Conservation (phyloP, 2,888 invertebrate genomes). For the Alentia gelatinosa region DNA sequence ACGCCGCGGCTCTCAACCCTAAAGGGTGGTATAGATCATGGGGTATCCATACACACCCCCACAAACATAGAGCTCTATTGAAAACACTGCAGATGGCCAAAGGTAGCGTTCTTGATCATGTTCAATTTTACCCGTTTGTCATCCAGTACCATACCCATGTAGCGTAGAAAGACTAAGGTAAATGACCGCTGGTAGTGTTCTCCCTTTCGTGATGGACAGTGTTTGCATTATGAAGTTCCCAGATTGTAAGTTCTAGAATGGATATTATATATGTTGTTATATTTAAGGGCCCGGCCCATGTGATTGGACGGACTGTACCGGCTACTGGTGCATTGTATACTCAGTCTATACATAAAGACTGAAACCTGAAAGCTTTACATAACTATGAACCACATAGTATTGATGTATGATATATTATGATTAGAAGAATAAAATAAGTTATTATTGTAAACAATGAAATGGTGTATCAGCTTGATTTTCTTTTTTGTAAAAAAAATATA, state of each 20-base stretch:
- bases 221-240: constrained; percentile 40
- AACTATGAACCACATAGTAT: constrained; percentile 53
- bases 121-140: constrained; percentile 13
- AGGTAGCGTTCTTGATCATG: neutral
- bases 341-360: constrained; percentile 24
- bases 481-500: constrained; percentile 11
- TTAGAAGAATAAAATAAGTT: constrained; percentile 46
- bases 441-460: constrained; percentile 49
- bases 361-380: constrained; percentile 48
- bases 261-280: constrained; percentile 49
- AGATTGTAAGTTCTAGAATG: constrained; percentile 19
- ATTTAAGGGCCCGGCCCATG: constrained; percentile 32
- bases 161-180: neutral
- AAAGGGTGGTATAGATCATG: neutral
- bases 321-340: neutral
- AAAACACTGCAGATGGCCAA: neutral
- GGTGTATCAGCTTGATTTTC: constrained; percentile 18
- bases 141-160: constrained; percentile 4
- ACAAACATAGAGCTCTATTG: neutral
- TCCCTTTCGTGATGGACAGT: constrained; percentile 19
- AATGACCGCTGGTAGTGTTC: constrained; percentile 21
- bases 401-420: constrained; percentile 49
- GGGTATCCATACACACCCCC: neutral
- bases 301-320: constrained; percentile 40
- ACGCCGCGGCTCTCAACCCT: no score